These are phyloP conservation scores for Poecilia velifera DNA, from an alignment of 2,797 vertebrate genomes.

Conservation along the genomic window DNA sequence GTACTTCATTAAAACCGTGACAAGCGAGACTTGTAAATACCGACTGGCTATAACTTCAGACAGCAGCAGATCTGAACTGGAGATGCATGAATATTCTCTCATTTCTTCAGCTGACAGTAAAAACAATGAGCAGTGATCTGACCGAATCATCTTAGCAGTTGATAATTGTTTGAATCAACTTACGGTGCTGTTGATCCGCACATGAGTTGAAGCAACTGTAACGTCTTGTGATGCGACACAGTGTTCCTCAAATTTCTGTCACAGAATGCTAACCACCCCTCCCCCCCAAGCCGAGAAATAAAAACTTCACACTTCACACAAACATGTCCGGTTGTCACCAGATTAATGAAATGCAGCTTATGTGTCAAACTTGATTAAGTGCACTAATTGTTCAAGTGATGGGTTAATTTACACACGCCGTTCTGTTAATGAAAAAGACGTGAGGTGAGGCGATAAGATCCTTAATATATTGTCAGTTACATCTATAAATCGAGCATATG, in stretches of 20 bases:
- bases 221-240: not conserved
- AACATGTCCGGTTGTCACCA: not conserved
- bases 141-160: not conserved
- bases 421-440: constrained; percentile 31
- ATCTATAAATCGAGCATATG: constrained; percentile 13
- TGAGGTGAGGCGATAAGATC: constrained; percentile 11
- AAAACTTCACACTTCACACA: not conserved
- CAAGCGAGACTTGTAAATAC: not conserved
- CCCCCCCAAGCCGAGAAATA: not conserved
- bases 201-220: not conserved
- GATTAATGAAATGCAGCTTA: constrained; percentile 1
- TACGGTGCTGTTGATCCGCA: not conserved
- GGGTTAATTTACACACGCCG: constrained; percentile 16
- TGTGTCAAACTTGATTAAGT: not conserved
- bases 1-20: not conserved
- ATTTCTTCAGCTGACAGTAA: not conserved
- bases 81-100: not conserved
- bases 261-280: not conserved
- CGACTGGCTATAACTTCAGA: not conserved
- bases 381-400: constrained; percentile 28
- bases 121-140: not conserved
- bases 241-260: not conserved
- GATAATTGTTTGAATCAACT: not conserved
- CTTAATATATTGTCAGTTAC: constrained; percentile 22
- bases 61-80: not conserved